Base-by-base conservation (phyloP, 2,797 vertebrate genomes). In the Kryptopterus vitreolus region DNA sequence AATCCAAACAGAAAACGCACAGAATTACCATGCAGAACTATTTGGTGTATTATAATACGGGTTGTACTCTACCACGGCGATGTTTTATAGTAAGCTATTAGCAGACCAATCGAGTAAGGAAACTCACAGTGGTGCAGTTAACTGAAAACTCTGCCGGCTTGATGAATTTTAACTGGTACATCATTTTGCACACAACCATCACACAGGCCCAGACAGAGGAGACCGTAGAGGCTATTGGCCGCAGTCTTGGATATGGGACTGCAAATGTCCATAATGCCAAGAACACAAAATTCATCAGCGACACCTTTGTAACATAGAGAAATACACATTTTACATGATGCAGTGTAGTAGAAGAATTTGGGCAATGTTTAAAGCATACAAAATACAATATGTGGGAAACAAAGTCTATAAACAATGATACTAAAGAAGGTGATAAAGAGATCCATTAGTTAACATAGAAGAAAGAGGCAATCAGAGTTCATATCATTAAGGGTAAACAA, bases 141-240 rank as follows among this genome's bases (percentile, higher is more conserved):
- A 93, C 91, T 35, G 95, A 94, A 82, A 88, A 94, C 58, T 92
- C 84, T 0, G 88, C 81, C 0, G 93, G 93, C 58, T 93, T 91
- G 70, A 95, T 90, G 58, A 93, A 89, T 86, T 94, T 94, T 77
- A 95, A 90, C 87, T 95, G 95, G 87, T 95, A 95, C 86, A 93
- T 92, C 94, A 94, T 95, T 87, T 95, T 94, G 82, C 92, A 94
- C 84, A 93, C 91, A 77, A 94, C 92, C 88, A 91, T 92, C 77
- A 92, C 85, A 7, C 93, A 93, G 2, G 93, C 93, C 94, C 93
- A 94, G 8, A 94, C 89, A 0, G 94, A 90, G 4, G 92, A 95
- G 38, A 94, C 80, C 15, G 85, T 90, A 78, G 93, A 91, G 1
- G 93, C 90, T 0, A 88, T 6, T 1, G 90, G 92, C 6, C 89